Base-by-base conservation (phyloP, 2,888 invertebrate species). In the Ctenicera cuprea region DNA sequence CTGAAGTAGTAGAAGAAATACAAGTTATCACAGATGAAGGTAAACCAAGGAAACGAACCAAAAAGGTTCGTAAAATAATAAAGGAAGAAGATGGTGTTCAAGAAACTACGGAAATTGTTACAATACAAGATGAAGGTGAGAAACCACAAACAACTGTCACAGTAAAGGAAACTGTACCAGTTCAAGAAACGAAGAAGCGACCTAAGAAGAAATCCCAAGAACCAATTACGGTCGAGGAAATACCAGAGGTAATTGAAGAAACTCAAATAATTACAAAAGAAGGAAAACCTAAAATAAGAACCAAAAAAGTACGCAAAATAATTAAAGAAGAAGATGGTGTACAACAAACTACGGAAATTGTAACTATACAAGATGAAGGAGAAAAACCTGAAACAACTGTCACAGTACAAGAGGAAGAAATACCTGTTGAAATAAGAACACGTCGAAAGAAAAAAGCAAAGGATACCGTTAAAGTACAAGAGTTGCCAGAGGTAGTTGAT, bases 361-460 rank as follows among this genome's bases (percentile, higher is more conserved):
- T 73, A 18, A 75, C 76, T 7, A 59, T 80, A 38, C 83, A 85
- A 78, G 84, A 84, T 50, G 83, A 78, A 48, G 72, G 43, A 12
- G 82, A 85, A 68, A 82, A 87, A 71, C 89, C 89, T 0, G 80
- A 86, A 64, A 85, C 80, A 61, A 83, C 85, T 33, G 81, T 85
- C 45, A 77, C 77, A 3, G 81, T 84, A 9, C 73, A 82, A 77
- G 81, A 83, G 57, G 41, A 45, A 52, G 26, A 52, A 26, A 22
- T 26, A n/a, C 37, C 26, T 1, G 8, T 9, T 33, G 57, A 20
- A 30, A 4, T 4, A 3, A 9, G 3, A 12, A 52, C 22, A 22
- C 22, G n/a, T 2, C 26, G 22, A 20, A 26, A 52, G 52, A 52
- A 26, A 22, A 59, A 50, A 18, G 37, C 50, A 8, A 62, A 45